These are phyloP conservation scores for Druon quercuslanigerum DNA, from an alignment of 1,140 invertebrate species.

Conservation along the genomic window DNA sequence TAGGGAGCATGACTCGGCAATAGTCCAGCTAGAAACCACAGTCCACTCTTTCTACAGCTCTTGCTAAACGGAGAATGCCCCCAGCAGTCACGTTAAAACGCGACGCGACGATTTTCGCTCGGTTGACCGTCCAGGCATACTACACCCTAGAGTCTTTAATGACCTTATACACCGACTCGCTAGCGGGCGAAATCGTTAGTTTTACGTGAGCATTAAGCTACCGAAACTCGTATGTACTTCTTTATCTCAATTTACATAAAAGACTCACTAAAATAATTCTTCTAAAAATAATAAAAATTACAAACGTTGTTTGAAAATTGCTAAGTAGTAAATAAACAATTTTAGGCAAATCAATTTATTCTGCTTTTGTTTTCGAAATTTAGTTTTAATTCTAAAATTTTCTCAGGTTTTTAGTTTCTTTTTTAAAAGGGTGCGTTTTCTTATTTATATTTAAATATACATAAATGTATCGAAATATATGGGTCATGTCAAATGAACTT, in stretches of 20 bases:
- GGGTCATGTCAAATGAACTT: no score
- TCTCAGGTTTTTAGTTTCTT: no score
- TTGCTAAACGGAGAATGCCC: constrained; percentile 48
- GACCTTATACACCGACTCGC: constrained; percentile 47
- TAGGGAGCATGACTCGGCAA: constrained; percentile 48
- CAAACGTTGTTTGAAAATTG: no score
- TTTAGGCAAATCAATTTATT: no score
- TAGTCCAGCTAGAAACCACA: constrained; percentile 36
- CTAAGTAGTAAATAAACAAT: no score
- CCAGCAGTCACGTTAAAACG: constrained; percentile 59
- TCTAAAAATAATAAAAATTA: not conserved
- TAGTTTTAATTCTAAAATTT: no score
- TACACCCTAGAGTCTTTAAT: constrained; percentile 65
- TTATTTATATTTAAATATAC: no score
- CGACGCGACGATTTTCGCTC: constrained; percentile 53
- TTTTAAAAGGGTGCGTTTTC: no score
- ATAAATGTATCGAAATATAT: no score
- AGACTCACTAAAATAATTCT: not conserved
- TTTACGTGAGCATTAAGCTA: constrained; percentile 57
- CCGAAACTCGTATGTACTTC: not conserved
- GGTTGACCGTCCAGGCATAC: constrained; percentile 45
- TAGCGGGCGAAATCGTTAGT: constrained; percentile 65
- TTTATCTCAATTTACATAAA: constrained; percentile 14
- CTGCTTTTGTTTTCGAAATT: no score
- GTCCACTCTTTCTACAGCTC: constrained; percentile 41